Evolutionary conservation across 1,140 invertebrate genomes (phyloP).

Genomic region (Drosophila navojoa): DNA sequence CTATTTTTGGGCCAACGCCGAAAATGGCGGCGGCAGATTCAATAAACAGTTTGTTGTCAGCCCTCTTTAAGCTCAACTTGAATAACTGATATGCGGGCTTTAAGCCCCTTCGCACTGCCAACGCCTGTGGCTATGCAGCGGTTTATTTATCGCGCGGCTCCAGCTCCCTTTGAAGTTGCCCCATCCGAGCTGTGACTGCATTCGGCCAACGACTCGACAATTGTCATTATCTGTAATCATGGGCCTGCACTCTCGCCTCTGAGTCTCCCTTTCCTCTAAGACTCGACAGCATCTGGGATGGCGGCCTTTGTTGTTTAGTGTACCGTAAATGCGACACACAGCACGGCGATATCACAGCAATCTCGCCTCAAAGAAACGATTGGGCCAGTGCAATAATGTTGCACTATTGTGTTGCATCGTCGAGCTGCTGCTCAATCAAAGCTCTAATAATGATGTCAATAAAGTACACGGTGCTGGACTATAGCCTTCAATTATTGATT

Average conservation of each 20-base stretch:
- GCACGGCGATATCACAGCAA: not conserved
- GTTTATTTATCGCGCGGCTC: constrained; percentile 34
- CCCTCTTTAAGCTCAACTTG: constrained; percentile 12
- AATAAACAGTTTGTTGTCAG: constrained; percentile 33
- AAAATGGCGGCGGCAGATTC: constrained; percentile 28
- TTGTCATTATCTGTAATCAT: constrained; percentile 20
- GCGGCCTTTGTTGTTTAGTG: constrained; percentile 4
- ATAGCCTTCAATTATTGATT: too few relatives aligned
- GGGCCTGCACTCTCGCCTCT: not conserved
- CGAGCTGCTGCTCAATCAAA: not conserved
- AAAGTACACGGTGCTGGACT: too few relatives aligned
- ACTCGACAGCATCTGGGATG: not conserved
- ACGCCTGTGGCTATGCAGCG: constrained; percentile 47
- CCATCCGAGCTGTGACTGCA: constrained; percentile 38
- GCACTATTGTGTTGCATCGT: not conserved
- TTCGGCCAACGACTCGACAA: constrained; percentile 45
- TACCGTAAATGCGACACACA: not conserved
- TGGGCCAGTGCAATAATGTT: not conserved
- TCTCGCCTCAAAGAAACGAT: not conserved
- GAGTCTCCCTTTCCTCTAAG: too few relatives aligned
- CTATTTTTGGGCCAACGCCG: constrained; percentile 29
- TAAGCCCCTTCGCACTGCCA: constrained; percentile 25
- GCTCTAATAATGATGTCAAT: too few relatives aligned
- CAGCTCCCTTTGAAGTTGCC: constrained; percentile 54
- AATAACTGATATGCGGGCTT: constrained; percentile 25